Evolutionary conservation across 2,113 vertebrate species (phyloP).

Genomic region (Orcinus orca): DNA sequence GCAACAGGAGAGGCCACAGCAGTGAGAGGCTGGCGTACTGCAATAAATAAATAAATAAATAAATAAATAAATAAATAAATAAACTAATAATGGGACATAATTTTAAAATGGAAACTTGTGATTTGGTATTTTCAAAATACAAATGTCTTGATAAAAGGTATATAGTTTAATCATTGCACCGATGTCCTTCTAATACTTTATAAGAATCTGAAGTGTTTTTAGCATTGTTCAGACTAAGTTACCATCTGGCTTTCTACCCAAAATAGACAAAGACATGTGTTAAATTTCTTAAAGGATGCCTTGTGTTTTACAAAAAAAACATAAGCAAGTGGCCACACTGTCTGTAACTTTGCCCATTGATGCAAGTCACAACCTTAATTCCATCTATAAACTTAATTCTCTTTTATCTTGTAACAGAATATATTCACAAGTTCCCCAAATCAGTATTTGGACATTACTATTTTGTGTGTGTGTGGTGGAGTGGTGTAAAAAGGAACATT

Average conservation of each 20-base stretch:
- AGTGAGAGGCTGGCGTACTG: no score
- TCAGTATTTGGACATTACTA: not conserved
- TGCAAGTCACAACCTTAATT: not conserved
- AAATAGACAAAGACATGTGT: not conserved
- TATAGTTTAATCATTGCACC: not conserved
- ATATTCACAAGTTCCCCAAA: not conserved
- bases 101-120: not conserved
- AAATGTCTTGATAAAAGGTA: not conserved
- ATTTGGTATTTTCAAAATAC: not conserved
- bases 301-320: not conserved
- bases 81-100: not conserved
- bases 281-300: not conserved
- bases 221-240: not conserved
- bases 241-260: not conserved
- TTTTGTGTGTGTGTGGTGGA: not conserved
- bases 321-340: not conserved
- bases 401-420: not conserved
- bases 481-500: no score
- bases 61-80: not conserved
- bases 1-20: no score
- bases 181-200: not conserved
- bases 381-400: not conserved
- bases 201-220: not conserved
- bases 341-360: not conserved
- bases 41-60: not conserved